A percentile compares a stretch with the other conserved stretches of the same genome.
phyloP scores from a whole-genome alignment of 2,888 invertebrate species.

The Dasypolia templi region DNA sequence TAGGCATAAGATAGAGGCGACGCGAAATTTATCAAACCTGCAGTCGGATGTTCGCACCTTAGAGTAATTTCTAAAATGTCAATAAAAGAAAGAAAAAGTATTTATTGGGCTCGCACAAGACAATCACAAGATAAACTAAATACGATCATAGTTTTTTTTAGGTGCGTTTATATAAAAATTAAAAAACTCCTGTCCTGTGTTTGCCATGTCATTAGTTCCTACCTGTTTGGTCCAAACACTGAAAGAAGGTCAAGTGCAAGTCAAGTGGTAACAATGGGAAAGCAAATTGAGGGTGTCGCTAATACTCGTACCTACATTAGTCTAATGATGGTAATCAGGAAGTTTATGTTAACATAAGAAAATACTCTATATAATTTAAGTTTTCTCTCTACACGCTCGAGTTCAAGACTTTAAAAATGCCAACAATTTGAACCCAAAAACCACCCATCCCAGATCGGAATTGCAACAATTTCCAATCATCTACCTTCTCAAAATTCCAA shows the following conservation, averaged over 20 bases:
- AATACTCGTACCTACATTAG: neutral
- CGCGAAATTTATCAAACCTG: neutral
- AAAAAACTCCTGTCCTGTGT: neutral
- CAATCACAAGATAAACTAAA: neutral
- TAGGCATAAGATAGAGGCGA: neutral
- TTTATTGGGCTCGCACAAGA: neutral
- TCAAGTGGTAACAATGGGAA: neutral
- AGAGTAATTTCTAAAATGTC: neutral
- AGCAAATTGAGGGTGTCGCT: neutral
- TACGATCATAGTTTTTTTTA: neutral
- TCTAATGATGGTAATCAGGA: neutral
- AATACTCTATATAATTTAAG: neutral
- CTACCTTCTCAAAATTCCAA: slow-evolving; percentile 55
- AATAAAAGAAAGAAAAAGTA: neutral
- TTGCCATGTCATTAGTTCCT: neutral
- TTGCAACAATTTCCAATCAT: slow-evolving; percentile 58
- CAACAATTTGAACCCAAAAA: neutral
- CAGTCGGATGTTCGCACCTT: neutral
- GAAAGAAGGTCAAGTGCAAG: slow-evolving; percentile 21
- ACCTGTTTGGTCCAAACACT: neutral
- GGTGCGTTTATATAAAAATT: too few species aligned
- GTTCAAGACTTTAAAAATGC: neutral
- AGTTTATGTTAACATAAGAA: neutral
- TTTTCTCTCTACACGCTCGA: neutral
- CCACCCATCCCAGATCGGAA: slow-evolving; percentile 8